These are phyloP conservation scores for Pseudochirops cupreus DNA, from an alignment of 2,797 vertebrate species.

Conservation along the genomic window DNA sequence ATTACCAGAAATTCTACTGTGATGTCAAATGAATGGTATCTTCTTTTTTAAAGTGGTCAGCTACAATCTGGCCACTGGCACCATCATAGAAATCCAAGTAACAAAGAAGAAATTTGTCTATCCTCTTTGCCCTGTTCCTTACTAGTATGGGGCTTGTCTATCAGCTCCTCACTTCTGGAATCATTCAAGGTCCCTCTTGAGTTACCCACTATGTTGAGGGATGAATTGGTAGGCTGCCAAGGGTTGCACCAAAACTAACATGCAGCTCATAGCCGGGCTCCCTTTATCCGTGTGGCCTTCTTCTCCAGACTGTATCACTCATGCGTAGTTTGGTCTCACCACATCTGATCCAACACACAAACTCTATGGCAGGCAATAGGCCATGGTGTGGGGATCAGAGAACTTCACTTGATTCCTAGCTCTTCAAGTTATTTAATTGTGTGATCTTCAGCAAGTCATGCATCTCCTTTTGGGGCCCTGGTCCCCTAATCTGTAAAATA, in stretches of 20 bases:
- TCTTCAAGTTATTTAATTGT: background rate
- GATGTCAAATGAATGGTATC: background rate
- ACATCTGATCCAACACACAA: background rate
- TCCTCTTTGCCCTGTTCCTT: background rate
- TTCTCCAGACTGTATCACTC: background rate
- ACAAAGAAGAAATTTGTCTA: background rate
- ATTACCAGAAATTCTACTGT: background rate
- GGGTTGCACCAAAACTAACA: background rate
- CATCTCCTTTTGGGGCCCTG: background rate
- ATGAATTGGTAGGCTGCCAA: background rate
- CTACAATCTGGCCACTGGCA: background rate
- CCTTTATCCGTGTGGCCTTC: background rate
- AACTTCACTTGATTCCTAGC: background rate
- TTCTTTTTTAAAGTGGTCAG: background rate
- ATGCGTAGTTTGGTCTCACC: too few species aligned
- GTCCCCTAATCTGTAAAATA: background rate
- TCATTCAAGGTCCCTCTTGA: conserved; percentile 25
- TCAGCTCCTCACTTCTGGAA: conserved; percentile 14
- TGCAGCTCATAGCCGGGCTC: background rate
- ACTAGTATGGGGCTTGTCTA: background rate
- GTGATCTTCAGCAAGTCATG: background rate
- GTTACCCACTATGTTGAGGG: background rate
- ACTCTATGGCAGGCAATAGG: background rate
- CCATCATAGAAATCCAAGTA: background rate
- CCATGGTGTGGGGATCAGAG: background rate